phyloP scores from a whole-genome alignment of 2,888 invertebrate genomes.

The Ophion ventricosus region DNA sequence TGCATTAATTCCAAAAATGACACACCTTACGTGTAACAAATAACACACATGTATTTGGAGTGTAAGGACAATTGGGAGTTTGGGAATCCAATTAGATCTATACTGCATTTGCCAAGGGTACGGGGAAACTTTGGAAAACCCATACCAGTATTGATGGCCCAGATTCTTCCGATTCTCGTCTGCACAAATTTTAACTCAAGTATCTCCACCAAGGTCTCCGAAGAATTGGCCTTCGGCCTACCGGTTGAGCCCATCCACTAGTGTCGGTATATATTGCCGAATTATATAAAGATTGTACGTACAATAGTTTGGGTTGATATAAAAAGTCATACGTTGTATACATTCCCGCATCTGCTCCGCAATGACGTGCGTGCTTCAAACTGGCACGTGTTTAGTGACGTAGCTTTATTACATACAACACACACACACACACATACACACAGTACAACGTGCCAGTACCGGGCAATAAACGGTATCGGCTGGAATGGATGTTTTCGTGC shows the following conservation, averaged over 20 bases:
- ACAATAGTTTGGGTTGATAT: slow-evolving; percentile 20
- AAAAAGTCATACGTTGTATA: slow-evolving; percentile 33
- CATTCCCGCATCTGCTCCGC: slow-evolving; percentile 46
- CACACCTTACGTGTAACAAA: too few species aligned
- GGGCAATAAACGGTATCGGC: slow-evolving; percentile 79
- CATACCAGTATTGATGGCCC: too few species aligned
- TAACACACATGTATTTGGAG: too few species aligned
- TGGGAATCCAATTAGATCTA: too few species aligned
- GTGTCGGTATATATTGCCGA: not conserved
- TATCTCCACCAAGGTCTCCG: too few species aligned
- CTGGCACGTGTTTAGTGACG: slow-evolving; percentile 68
- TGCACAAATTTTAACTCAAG: too few species aligned
- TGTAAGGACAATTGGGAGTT: too few species aligned
- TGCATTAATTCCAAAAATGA: too few species aligned
- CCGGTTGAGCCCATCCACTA: not conserved
- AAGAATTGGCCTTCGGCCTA: too few species aligned
- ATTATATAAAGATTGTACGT: not conserved
- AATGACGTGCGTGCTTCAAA: slow-evolving; percentile 62
- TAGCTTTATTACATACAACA: slow-evolving; percentile 61
- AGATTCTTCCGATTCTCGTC: too few species aligned
- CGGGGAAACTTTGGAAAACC: too few species aligned
- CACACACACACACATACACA: slow-evolving; percentile 38
- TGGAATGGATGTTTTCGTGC: slow-evolving; percentile 79
- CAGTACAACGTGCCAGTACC: slow-evolving; percentile 65
- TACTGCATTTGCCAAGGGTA: too few species aligned